These are phyloP conservation scores for Drosophila hamatofila DNA, from an alignment of 2,888 invertebrate species.

Conservation along the genomic window DNA sequence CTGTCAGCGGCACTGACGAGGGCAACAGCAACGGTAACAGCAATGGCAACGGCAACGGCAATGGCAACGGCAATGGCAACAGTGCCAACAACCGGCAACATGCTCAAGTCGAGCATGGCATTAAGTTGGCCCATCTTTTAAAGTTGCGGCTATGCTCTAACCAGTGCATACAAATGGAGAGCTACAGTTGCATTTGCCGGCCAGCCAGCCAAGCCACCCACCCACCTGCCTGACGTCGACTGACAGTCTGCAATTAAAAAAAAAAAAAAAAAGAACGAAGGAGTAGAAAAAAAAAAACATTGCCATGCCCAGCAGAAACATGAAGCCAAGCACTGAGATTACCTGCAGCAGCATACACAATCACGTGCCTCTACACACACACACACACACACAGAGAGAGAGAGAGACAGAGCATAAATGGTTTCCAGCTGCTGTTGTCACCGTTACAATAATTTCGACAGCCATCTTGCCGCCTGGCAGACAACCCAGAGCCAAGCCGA, in stretches of 20 bases:
- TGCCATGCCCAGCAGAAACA: conserved; percentile 29
- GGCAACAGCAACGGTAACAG: conserved; percentile 13
- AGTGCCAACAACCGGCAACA: conserved; percentile 47
- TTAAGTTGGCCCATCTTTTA: conserved; percentile 56
- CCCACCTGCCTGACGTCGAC: conserved; percentile 15
- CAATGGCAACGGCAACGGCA: conserved; percentile 10
- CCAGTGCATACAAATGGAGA: conserved; percentile 60
- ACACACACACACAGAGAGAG: neutral
- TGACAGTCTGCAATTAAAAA: conserved; percentile 44
- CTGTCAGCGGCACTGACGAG: conserved; percentile 40
- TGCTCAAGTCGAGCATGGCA: conserved; percentile 56
- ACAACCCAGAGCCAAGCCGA: conserved; percentile 2
- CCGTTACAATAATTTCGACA: conserved; percentile 64
- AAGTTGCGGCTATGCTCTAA: conserved; percentile 41
- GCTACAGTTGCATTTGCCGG: conserved; percentile 32
- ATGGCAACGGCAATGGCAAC: conserved; percentile 22
- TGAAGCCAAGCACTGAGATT: conserved; percentile 22
- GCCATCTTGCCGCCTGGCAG: conserved; percentile 56
- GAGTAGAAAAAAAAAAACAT: conserved; percentile 22
- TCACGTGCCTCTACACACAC: conserved; percentile 22
- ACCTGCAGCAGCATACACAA: conserved; percentile 27
- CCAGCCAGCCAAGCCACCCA: conserved; percentile 1
- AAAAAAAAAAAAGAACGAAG: neutral
- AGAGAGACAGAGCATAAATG: conserved; percentile 23
- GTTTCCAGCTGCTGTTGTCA: conserved; percentile 38